phyloP scores from a whole-genome alignment of 2,113 vertebrate genomes.

The Penelope pileata region DNA sequence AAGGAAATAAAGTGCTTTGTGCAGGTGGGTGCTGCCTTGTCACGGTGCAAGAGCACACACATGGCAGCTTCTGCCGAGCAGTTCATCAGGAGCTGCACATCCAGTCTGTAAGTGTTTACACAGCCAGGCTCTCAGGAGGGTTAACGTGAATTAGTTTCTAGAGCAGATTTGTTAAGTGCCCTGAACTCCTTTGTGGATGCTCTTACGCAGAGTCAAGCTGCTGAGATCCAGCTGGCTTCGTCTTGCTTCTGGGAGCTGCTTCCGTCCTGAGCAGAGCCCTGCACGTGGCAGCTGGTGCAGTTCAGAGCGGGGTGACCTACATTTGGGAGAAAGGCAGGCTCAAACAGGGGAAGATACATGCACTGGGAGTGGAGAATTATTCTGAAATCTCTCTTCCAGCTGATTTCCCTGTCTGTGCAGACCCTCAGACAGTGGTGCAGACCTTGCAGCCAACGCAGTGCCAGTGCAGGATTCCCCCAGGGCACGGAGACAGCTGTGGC shows the following conservation, averaged over 20 bases:
- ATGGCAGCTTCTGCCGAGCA: background rate
- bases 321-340: background rate
- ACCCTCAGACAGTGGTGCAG: background rate
- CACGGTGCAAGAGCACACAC: background rate
- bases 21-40: background rate
- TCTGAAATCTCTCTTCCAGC: background rate
- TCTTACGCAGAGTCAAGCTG: background rate
- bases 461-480: background rate
- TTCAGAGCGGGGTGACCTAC: background rate
- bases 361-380: background rate
- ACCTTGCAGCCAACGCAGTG: background rate
- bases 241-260: background rate
- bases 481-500: background rate
- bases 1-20: background rate
- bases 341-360: background rate
- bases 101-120: background rate
- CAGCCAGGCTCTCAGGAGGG: background rate
- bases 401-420: accelerated
- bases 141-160: background rate
- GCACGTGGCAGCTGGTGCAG: background rate
- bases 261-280: background rate
- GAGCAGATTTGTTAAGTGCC: background rate
- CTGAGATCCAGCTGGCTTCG: background rate
- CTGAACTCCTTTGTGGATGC: background rate
- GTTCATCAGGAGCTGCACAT: background rate